Base-by-base conservation (phyloP, 2,113 vertebrate genomes). In the Buteo buteo region DNA sequence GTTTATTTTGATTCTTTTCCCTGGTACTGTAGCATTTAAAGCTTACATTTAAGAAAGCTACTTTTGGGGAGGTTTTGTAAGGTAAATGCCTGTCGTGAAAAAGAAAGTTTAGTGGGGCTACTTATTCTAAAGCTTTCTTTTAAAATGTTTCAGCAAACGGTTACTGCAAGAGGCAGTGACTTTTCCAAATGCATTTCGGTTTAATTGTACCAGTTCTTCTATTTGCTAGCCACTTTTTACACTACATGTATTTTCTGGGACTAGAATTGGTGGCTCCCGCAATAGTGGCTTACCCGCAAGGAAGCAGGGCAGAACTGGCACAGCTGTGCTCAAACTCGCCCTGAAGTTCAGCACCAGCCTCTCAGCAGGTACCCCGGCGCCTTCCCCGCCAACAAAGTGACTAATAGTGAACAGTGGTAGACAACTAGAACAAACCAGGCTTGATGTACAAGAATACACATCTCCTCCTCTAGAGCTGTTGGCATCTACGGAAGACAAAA, bases 151-250 rank as follows among this genome's bases (percentile, higher is more conserved):
- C 42, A 55, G 7, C n/a, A 71, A 86, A n/a, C 12, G 38, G 10
- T 84, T 65, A 21, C 42, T 50, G 16, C 57, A 38, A 32, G 42
- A 21, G 25, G 11, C 54, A 34, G n/a, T 17, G 22, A 22, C 24
- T 72, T 93, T 62, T 25, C 50, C 50, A 38, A 25, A 22, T 0
- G 2, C 3, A 0, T 32, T 86, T 83, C 4, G 0, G 6, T 61
- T 86, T 78, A 10, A 32, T 71, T 72, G 28, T 29, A 44, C 55
- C 50, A 16, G 10, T 73, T 84, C 21, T 57, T 79, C 17, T 44
- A 4, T 49, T 44, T 38, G 15, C 28, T 16, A 34, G 15, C 17
- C 20, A 16, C 50, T 62, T 80, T 42, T 26, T 45, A 3, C 13
- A 24, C 13, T 7, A 7, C 10, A 0, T 4, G 18, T 16, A 6